A percentile compares a stretch with the other conserved stretches of the same genome.
Conservation (phyloP, 2,797 vertebrate species). For the Enteromius mattozi region DNA sequence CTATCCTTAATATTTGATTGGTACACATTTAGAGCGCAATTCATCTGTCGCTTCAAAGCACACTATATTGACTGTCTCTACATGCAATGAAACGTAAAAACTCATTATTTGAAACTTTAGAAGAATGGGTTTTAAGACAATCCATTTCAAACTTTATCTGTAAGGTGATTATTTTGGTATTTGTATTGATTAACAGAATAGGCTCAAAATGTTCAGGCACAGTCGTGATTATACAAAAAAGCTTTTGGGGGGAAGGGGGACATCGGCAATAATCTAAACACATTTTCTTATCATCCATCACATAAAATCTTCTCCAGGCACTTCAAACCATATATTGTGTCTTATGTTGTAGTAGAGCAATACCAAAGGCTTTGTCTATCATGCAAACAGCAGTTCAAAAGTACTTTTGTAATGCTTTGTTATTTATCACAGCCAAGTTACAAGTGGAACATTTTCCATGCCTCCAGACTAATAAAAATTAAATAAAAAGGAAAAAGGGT, state of each 20-base stretch:
- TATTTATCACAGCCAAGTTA: conserved; percentile 3
- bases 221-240: background rate
- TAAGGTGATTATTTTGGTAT: background rate
- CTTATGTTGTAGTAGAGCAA: background rate
- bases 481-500: background rate
- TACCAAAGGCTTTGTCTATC: background rate
- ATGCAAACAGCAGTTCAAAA: conserved; percentile 9
- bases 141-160: conserved; percentile 3
- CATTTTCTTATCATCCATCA: background rate
- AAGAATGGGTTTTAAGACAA: conserved; percentile 5
- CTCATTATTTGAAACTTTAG: conserved; percentile 28
- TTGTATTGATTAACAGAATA: conserved; percentile 20
- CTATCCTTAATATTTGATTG: background rate
- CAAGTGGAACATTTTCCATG: conserved; percentile 15
- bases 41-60: conserved; percentile 4
- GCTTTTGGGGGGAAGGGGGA: rapidly evolving
- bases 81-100: conserved; percentile 17
- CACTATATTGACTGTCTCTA: background rate
- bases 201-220: background rate
- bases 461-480: background rate
- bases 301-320: background rate
- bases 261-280: background rate
- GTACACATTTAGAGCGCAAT: background rate
- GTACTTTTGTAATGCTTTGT: conserved; percentile 29
- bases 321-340: background rate